Evolutionary conservation across 2,113 vertebrate genomes (phyloP).

Genomic region (Bambusicola thoracicus): DNA sequence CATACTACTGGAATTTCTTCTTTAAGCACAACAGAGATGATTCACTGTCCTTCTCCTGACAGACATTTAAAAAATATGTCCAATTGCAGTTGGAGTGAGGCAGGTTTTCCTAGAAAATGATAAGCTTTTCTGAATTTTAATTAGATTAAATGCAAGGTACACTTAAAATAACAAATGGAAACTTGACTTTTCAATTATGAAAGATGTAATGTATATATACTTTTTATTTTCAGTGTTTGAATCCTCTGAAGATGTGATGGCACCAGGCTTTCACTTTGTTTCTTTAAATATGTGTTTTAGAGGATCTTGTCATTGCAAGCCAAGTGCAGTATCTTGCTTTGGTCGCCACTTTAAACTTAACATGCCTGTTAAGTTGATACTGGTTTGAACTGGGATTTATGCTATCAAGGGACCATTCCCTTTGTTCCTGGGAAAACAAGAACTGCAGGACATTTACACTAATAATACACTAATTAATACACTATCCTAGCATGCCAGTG

Average conservation of each 20-base stretch:
- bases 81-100: neutral
- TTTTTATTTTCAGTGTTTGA: neutral
- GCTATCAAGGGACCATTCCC: neutral
- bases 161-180: neutral
- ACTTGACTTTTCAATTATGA: neutral
- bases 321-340: neutral
- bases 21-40: neutral
- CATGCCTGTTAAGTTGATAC: neutral
- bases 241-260: neutral
- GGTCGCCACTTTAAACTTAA: neutral
- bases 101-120: neutral
- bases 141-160: neutral
- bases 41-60: neutral
- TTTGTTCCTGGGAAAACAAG: neutral
- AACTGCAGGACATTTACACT: neutral
- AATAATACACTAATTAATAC: neutral
- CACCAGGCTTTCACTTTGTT: neutral
- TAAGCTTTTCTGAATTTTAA: neutral
- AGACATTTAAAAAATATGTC: neutral
- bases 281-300: neutral
- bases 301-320: neutral
- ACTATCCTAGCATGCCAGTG: neutral
- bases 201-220: neutral
- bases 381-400: neutral
- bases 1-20: neutral